Evolutionary conservation across 2,797 vertebrate species (phyloP), one percentile per base, ranked within the genome.

Genomic region (Limosa lapponica): DNA sequence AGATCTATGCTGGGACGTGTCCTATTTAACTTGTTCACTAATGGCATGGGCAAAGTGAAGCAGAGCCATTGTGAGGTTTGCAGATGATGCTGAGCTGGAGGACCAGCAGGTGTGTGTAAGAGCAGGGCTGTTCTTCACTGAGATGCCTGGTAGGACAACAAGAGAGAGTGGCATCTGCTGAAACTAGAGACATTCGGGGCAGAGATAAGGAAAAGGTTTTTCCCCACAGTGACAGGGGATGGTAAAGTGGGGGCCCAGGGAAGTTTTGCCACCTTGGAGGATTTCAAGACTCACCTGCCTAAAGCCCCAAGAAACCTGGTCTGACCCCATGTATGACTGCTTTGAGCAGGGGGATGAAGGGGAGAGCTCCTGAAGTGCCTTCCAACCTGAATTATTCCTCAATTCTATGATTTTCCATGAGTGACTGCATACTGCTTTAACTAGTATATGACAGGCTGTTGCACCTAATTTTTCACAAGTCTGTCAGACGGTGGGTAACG

Each of bases 41-140:
- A 36, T 28, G 9, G 28, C 36, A 46, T 1, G 2, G 20, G 3
- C 16, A 58, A 83, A 41, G 13, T 8, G 23, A 89, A 86, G 37
- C 48, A 91, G 7, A 62, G 2, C 8, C 41, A 48, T 23, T 0
- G 0, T 39, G 24, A 72, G 0, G 1, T 46, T 49, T 72, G 48
- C 6, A 58, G 39, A 41, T 46, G 13, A 23, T 46, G 62, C 8
- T 15, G 61, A 79, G 48, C 4, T 13, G 5, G 11, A 9, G 3
- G 24, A 3, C 2, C 37, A 41, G 17, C 8, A 1, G 0, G 24
- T 43, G 23, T 1, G 3, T 48, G 49, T 2, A 17, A 39, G 22
- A 81, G 13, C 17, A 74, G 25, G 7, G 27, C 28, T 52, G 6
- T 5, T 71, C 6, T 44, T 87, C 57, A 12, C 4, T 0, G 0